A percentile compares a stretch with the other conserved stretches of the same genome.
Conservation (phyloP, 2,113 vertebrate species). For the Gnathonemus echidnorhynchus region DNA sequence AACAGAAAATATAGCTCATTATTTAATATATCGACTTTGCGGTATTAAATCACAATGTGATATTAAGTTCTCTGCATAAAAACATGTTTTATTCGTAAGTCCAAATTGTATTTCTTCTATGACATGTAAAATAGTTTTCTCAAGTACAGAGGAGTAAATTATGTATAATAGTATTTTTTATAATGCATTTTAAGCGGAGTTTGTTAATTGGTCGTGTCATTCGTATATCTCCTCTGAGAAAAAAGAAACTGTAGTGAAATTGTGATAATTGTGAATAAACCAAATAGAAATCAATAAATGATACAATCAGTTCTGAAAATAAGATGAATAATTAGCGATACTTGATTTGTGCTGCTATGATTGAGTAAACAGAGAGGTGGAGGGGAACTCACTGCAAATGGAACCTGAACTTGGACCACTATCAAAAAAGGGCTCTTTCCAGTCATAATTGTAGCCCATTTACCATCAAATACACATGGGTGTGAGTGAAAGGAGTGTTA, state of each 20-base stretch:
- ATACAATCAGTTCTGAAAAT: background rate
- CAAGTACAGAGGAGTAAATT: background rate
- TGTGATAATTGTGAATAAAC: background rate
- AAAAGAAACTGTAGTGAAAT: background rate
- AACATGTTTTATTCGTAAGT: background rate
- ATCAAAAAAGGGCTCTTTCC: constrained; percentile 57
- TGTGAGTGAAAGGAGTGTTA: constrained; percentile 65
- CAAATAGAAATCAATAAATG: background rate
- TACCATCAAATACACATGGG: constrained; percentile 64
- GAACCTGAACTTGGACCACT: constrained; percentile 22
- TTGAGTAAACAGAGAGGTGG: background rate
- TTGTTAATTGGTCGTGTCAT: background rate
- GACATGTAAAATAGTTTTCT: background rate
- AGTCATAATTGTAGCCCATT: constrained; percentile 66
- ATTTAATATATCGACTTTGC: background rate
- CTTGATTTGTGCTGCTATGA: background rate
- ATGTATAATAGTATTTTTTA: background rate
- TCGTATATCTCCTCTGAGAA: background rate
- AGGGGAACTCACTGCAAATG: background rate
- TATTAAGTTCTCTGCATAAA: background rate
- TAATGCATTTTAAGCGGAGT: background rate
- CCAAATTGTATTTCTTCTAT: background rate
- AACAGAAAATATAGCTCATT: background rate
- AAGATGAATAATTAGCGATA: background rate
- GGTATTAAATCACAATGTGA: background rate